Evolutionary conservation across 2,113 vertebrate species (phyloP), one percentile per base, ranked within the genome.

Genomic region (Lampris incognitus): DNA sequence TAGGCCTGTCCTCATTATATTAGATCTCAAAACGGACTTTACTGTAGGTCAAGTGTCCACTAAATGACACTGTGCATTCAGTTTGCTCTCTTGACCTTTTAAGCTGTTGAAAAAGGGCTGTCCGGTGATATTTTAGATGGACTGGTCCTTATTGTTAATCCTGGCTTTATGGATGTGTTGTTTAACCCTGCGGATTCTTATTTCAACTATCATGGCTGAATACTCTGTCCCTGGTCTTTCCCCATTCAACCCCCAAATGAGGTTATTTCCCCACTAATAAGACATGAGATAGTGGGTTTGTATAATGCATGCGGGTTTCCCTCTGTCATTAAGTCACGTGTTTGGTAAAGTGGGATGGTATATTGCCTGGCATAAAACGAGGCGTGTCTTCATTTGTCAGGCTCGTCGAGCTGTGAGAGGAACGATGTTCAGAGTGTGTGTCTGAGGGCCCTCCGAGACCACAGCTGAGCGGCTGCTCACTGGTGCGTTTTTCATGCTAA

Each of bases 401-500:
- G 82, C 88, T 82, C 69, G 61, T 83, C 76, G 85, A 55, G 85
- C 83, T 85, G 85, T 66, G 81, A 88, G 89, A 89, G 78, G 87
- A 89, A 87, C 84, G 89, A 83, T 90, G 91, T 90, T 86, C 82
- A 72, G 73, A 78, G 82, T 88, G 87, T 83, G 84, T 87, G 87
- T 92, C 86, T 92, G 85, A 88, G 89, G 90, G 91, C 86, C 92
- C 90, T 92, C 90, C 83, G 88, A 91, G 92, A 92, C 84, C 93
- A 93, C 89, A 92, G 92, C 89, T 93, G 92, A 93, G 89, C 82
- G 86, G 84, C 82, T 94, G 93, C 92, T 93, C 92, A 83, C 91
- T 94, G 92, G 92, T 89, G 93, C 92, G 91, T 94, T 91, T 94
- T 92, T 94, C 91, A 91, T 93, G 93, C 92, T 93, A 94, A 94